A percentile compares a stretch with the other conserved stretches of the same genome.
Conservation (phyloP, 2,797 vertebrate genomes). For the Molossus alvarezi region DNA sequence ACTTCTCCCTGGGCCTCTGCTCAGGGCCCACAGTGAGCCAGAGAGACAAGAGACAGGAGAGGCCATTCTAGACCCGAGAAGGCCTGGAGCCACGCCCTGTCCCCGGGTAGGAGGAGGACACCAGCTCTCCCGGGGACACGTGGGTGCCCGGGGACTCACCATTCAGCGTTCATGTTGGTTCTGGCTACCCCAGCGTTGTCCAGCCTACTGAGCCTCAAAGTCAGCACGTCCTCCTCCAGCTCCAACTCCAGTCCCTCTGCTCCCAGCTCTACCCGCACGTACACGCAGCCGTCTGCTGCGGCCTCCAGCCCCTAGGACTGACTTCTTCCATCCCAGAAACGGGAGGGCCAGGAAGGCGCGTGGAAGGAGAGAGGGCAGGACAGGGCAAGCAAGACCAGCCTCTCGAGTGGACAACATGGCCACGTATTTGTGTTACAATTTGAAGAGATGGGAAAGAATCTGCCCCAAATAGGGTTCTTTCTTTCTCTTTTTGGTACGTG, state of each 20-base stretch:
- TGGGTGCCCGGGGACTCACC: fast-evolving
- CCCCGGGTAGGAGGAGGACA: not conserved
- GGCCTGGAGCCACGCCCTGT: fast-evolving
- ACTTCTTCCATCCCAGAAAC: not conserved
- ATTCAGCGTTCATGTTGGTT: fast-evolving
- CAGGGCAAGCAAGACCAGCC: fast-evolving
- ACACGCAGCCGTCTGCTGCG: not conserved
- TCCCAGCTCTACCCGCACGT: fast-evolving
- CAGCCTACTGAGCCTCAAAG: fast-evolving
- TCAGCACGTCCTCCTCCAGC: fast-evolving
- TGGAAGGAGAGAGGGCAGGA: not conserved
- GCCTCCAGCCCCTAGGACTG: not conserved
- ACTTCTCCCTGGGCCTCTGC: not conserved
- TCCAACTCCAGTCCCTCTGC: fast-evolving
- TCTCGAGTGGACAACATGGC: not conserved
- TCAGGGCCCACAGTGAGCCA: not conserved
- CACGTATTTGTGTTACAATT: fast-evolving
- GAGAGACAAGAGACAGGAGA: not conserved
- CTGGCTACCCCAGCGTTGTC: not conserved
- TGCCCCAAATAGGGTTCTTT: not conserved
- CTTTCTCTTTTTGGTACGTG: no score
- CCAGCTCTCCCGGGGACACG: not conserved
- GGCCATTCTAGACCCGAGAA: fast-evolving
- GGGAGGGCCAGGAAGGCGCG: not conserved
- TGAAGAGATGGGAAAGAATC: not conserved